Evolutionary conservation across 2,113 vertebrate species (phyloP).

Genomic region (Stegastes partitus): DNA sequence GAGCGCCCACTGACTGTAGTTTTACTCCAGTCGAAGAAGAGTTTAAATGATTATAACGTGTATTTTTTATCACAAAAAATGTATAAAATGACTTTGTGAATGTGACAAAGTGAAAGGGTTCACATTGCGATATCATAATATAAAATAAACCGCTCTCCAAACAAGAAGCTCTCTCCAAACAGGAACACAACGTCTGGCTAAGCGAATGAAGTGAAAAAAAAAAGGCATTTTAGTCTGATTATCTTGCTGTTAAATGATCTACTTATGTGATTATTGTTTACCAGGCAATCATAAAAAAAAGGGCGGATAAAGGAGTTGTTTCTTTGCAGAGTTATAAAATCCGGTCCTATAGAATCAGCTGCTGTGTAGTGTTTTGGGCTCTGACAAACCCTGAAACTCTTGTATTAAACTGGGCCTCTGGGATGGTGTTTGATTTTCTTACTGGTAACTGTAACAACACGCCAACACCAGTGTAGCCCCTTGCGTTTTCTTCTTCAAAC

Average conservation of each 20-base stretch:
- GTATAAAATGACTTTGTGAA: too few species aligned
- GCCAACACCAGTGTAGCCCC: not conserved
- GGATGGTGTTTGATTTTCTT: not conserved
- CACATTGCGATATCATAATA: not conserved
- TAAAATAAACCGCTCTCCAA: not conserved
- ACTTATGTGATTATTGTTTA: not conserved
- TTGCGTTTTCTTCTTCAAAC: not conserved
- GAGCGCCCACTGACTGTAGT: too few species aligned
- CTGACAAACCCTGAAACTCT: not conserved
- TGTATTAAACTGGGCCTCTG: not conserved
- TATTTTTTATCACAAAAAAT: too few species aligned
- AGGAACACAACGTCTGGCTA: not conserved
- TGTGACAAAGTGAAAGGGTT: not conserved
- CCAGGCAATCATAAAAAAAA: not conserved
- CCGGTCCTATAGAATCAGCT: not conserved
- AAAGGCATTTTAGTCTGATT: too few species aligned
- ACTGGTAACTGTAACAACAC: not conserved
- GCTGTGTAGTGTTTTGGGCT: not conserved
- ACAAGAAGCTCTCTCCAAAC: not conserved
- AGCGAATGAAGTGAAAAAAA: not conserved
- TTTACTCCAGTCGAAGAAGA: too few species aligned
- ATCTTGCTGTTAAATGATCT: too few species aligned
- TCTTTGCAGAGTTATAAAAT: slow-evolving; percentile 1
- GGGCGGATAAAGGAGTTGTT: not conserved
- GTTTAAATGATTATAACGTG: too few species aligned